Conservation (phyloP, 2,888 invertebrate species). For the Plagiodera versicolora region DNA sequence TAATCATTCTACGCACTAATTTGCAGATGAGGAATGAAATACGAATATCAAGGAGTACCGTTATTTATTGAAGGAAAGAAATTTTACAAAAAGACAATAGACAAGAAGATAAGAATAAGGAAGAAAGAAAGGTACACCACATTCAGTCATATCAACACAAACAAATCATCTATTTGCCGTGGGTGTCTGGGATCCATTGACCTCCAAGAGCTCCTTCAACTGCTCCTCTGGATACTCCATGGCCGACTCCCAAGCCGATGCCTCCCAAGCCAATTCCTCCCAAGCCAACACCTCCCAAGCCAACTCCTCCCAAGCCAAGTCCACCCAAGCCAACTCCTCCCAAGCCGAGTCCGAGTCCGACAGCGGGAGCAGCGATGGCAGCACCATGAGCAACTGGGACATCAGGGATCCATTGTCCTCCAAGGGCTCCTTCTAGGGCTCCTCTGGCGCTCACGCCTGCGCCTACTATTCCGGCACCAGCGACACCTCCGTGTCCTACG, state of each 20-base stretch:
- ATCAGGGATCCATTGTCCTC: constrained; percentile 34
- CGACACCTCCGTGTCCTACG: constrained; percentile 20
- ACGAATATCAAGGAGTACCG: not conserved
- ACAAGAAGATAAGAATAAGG: not conserved
- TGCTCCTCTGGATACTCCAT: constrained; percentile 27
- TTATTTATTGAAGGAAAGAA: not conserved
- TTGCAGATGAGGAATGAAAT: not conserved
- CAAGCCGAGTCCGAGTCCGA: constrained; percentile 10
- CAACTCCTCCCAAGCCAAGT: constrained; percentile 14
- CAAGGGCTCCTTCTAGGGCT: constrained; percentile 30
- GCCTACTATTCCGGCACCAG: constrained; percentile 27
- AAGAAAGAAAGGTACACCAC: not conserved
- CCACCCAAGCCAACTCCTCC: constrained; percentile 18
- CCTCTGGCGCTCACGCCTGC: constrained; percentile 22
- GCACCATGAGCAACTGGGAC: constrained; percentile 29
- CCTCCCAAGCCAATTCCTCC: constrained; percentile 24
- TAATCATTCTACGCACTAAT: no score
- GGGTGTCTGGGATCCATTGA: constrained; percentile 42
- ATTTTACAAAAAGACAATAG: not conserved
- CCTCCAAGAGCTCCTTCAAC: constrained; percentile 38
- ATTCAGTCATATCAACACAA: constrained; percentile 23
- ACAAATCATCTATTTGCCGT: constrained; percentile 13
- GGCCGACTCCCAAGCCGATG: constrained; percentile 15
- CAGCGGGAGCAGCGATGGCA: constrained; percentile 15
- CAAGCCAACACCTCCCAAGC: constrained; percentile 19